Evolutionary conservation across 2,888 invertebrate genomes (phyloP).

Genomic region (Plebejus melissa): DNA sequence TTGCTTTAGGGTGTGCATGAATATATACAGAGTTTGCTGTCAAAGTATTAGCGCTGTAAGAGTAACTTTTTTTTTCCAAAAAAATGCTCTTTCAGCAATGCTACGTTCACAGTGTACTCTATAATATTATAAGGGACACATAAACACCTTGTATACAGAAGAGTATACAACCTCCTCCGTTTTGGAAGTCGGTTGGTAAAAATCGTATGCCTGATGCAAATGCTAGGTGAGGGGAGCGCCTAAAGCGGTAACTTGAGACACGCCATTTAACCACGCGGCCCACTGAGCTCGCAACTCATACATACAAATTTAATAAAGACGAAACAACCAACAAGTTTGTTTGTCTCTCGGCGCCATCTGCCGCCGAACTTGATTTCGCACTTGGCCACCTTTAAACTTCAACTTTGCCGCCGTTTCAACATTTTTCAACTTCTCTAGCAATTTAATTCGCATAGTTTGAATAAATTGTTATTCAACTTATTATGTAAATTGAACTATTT

Average conservation of each 20-base stretch:
- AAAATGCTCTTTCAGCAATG: too few species aligned
- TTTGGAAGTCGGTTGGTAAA: not conserved
- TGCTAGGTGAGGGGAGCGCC: not conserved
- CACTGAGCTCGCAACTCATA: slow-evolving; percentile 25
- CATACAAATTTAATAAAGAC: slow-evolving; percentile 29
- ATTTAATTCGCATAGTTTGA: not conserved
- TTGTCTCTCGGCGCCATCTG: slow-evolving; percentile 30
- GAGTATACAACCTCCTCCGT: too few species aligned
- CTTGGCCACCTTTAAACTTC: slow-evolving; percentile 11
- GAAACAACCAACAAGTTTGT: slow-evolving; percentile 22
- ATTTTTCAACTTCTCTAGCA: not conserved
- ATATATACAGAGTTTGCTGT: too few species aligned
- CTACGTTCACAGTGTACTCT: too few species aligned
- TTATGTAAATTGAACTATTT: too few species aligned
- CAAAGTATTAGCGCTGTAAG: too few species aligned
- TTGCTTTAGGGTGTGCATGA: too few species aligned
- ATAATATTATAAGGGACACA: too few species aligned
- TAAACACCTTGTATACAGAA: too few species aligned
- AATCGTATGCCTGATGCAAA: not conserved
- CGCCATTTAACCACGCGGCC: slow-evolving; percentile 31
- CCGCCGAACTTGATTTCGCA: slow-evolving; percentile 11
- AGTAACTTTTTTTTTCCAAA: too few species aligned
- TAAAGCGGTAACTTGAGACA: not conserved
- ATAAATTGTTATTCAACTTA: not conserved
- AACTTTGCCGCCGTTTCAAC: not conserved